phyloP scores from a whole-genome alignment of 2,888 invertebrate species.

The Stictocephala bisonia region DNA sequence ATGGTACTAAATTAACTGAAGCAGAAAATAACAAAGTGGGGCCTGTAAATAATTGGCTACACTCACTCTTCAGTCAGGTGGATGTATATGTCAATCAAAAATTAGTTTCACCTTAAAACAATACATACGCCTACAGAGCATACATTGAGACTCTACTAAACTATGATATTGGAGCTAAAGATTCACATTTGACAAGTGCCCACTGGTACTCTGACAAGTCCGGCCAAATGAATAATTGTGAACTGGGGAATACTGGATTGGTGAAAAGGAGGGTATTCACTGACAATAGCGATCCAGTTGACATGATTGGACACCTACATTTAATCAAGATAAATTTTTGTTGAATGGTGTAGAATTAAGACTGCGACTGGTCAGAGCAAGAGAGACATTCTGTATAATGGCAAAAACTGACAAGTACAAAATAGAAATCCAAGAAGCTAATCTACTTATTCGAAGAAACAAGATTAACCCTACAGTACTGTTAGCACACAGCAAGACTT shows the following conservation, averaged over 20 bases:
- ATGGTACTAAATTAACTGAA: neutral
- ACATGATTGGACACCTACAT: constrained; percentile 54
- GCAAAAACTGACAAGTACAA: constrained; percentile 47
- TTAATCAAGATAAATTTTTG: constrained; percentile 56
- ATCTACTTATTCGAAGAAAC: constrained; percentile 54
- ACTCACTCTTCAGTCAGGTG: constrained; percentile 56
- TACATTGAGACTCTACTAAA: constrained; percentile 58
- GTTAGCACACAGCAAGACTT: constrained; percentile 56
- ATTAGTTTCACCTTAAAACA: constrained; percentile 56
- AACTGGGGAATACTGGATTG: constrained; percentile 24
- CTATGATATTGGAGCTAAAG: constrained; percentile 53
- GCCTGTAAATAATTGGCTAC: constrained; percentile 56
- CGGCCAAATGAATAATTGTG: constrained; percentile 47
- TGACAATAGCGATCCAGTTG: constrained; percentile 13
- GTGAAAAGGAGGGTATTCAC: neutral
- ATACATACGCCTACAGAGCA: constrained; percentile 57
- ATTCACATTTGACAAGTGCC: constrained; percentile 46
- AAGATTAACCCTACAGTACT: constrained; percentile 57
- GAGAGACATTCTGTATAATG: constrained; percentile 52
- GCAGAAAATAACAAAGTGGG: constrained; percentile 40
- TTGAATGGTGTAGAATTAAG: constrained; percentile 56
- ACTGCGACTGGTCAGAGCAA: constrained; percentile 52
- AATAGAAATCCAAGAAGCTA: constrained; percentile 53
- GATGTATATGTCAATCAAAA: constrained; percentile 59
- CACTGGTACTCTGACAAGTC: constrained; percentile 52